Base-by-base conservation (phyloP, 2,113 vertebrate genomes). In the Microcebus murinus region DNA sequence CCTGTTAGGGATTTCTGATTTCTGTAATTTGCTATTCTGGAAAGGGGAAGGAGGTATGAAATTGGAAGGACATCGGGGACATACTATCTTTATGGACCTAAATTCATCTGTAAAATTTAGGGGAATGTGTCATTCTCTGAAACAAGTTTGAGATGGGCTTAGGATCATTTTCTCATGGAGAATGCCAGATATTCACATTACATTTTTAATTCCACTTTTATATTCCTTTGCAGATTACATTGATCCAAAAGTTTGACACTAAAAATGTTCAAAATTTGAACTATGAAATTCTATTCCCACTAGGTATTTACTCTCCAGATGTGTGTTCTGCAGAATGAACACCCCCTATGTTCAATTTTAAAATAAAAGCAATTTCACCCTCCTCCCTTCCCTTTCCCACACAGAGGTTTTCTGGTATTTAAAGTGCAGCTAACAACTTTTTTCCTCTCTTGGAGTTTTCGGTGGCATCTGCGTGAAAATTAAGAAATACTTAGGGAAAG, bases 381-480 rank as follows among this genome's bases (percentile, higher is more conserved):
- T 81, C 73, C 89, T 68, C n/a, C 80, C 15, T 89, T 91, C 71
- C 86, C 70, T 36, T 97, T 90, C 82, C 68, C 61, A 76, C 68
- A 90, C 70, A 71, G 94, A 96, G 50, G 95, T 95, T 89, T 95
- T 93, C 94, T 95, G 87, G 94, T 97, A 97, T 97, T 97, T 97
- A 98, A 96, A 97, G 96, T 96, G 96, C 74, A 96, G 95, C 92
- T 96, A 96, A 96, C 95, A 97, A 97, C 96, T 87, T 95, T 73
- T 67, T n/a, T 82, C 81, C 65, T 85, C 91, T 95, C 96, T 90
- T 59, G 20, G 83, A 97, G 91, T 92, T 98, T 97, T 97, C 96
- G 9, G 87, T 74, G 91, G 94, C 97, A 98, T 98, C 96, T 97
- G 97, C 81, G 90, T 57, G 97, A 97, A 98, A 97, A 98, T 98